These are phyloP conservation scores for Adineta ricciae DNA, from an alignment of 2,888 invertebrate species.

Conservation along the genomic window DNA sequence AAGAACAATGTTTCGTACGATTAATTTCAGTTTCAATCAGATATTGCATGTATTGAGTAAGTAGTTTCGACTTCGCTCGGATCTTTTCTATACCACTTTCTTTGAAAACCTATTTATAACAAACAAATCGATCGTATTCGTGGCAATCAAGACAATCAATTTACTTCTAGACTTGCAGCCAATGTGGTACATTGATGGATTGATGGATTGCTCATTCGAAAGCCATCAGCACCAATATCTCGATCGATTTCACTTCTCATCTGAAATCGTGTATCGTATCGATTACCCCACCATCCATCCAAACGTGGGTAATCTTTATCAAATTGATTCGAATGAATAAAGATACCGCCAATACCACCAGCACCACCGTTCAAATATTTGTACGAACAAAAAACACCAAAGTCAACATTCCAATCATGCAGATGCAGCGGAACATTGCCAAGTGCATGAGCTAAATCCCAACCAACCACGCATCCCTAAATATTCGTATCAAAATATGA, in stretches of 20 bases:
- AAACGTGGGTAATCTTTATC: slow-evolving; percentile 41
- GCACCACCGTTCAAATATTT: slow-evolving; percentile 55
- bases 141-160: background rate
- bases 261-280: slow-evolving; percentile 51
- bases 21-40: slow-evolving; percentile 41
- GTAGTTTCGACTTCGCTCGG: slow-evolving; percentile 50
- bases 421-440: slow-evolving; percentile 55
- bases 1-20: background rate
- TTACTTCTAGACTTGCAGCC: slow-evolving; percentile 51
- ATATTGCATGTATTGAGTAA: slow-evolving; percentile 55
- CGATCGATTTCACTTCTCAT: slow-evolving; percentile 53
- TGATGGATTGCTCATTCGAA: slow-evolving; percentile 54
- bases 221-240: slow-evolving; percentile 51
- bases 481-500: too few species aligned
- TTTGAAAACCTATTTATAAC: slow-evolving; percentile 49
- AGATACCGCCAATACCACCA: slow-evolving; percentile 53
- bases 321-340: slow-evolving; percentile 51
- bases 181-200: slow-evolving; percentile 51
- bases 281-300: slow-evolving; percentile 57
- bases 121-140: background rate
- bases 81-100: slow-evolving; percentile 48
- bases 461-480: slow-evolving; percentile 57
- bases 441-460: slow-evolving; percentile 57
- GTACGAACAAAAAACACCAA: slow-evolving; percentile 58
- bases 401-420: slow-evolving; percentile 57